Evolutionary conservation across 2,113 vertebrate genomes (phyloP).

Genomic region (Ciconia boyciana): DNA sequence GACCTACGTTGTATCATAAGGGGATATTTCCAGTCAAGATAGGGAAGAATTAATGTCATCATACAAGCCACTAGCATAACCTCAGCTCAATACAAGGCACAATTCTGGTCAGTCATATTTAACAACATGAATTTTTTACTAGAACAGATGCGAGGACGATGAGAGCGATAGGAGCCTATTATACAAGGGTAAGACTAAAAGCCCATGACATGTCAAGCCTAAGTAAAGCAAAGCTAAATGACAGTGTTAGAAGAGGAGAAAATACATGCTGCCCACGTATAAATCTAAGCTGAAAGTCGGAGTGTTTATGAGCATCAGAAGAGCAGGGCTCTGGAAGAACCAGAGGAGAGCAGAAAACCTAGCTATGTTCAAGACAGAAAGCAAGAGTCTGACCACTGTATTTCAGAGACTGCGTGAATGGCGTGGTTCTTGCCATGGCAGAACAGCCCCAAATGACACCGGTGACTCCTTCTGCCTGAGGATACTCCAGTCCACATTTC

Average conservation of each 20-base stretch:
- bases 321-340: neutral
- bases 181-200: neutral
- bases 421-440: neutral
- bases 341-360: neutral
- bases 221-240: neutral
- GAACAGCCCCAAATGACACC: neutral
- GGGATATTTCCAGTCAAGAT: neutral
- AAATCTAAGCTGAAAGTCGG: neutral
- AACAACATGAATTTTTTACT: conserved; percentile 1
- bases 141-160: neutral
- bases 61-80: neutral
- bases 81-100: neutral
- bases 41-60: neutral
- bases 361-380: neutral
- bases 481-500: neutral
- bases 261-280: neutral
- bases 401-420: neutral
- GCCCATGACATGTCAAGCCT: neutral
- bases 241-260: neutral
- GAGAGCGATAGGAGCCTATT: neutral
- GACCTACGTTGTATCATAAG: neutral
- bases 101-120: neutral
- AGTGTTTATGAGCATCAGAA: neutral
- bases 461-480: neutral
- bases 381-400: neutral